A percentile compares a stretch with the other conserved stretches of the same genome.
These are phyloP conservation scores for Wasmannia auropunctata DNA, from an alignment of 1,140 invertebrate genomes.

Conservation along the genomic window DNA sequence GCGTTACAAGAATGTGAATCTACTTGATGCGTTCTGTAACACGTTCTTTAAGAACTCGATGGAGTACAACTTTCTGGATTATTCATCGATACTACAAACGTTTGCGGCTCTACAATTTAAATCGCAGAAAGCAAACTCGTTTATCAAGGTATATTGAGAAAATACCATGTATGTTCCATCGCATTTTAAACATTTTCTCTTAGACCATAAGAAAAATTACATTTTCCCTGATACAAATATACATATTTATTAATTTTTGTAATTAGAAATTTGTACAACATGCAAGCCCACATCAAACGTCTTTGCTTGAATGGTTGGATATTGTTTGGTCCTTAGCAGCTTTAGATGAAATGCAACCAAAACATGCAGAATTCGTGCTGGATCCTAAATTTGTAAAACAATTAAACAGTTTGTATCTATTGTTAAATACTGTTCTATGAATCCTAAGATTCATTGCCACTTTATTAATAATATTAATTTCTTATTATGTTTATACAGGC, in stretches of 20 bases:
- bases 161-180: not conserved
- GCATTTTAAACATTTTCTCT: not conserved
- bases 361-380: not conserved
- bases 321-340: constrained; percentile 34
- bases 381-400: not conserved
- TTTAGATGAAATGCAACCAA: not conserved
- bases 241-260: constrained; percentile 6
- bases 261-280: not conserved
- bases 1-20: constrained; percentile 11
- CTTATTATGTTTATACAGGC: not conserved
- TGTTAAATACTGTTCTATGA: not conserved
- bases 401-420: constrained; percentile 6
- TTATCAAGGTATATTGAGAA: constrained; percentile 6
- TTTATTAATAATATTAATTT: constrained; percentile 12
- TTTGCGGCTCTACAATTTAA: constrained; percentile 31
- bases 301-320: constrained; percentile 13
- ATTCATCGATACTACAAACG: constrained; percentile 38
- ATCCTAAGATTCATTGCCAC: not conserved
- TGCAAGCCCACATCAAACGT: not conserved
- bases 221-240: not conserved
- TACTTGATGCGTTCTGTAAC: constrained; percentile 22
- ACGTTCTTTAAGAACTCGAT: constrained; percentile 5
- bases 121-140: not conserved
- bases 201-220: not conserved
- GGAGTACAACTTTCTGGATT: constrained; percentile 9